phyloP scores from a whole-genome alignment of 2,797 vertebrate species.

The Phrynocephalus guinanensis region DNA sequence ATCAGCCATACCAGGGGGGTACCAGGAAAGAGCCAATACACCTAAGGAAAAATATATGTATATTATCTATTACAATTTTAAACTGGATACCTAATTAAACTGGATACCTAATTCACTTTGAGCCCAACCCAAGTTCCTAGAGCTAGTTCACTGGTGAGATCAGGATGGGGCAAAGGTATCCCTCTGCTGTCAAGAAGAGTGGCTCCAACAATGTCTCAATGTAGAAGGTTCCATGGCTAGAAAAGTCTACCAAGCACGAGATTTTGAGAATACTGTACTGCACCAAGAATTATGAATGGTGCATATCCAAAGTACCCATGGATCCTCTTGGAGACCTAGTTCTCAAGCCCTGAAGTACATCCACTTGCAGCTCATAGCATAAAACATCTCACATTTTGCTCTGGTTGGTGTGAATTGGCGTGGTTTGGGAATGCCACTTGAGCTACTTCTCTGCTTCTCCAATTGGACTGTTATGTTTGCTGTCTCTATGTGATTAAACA shows the following conservation, averaged over 20 bases:
- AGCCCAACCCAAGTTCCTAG: not conserved
- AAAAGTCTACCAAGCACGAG: not conserved
- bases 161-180: not conserved
- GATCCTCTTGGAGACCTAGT: too few species aligned
- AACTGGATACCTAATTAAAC: not conserved
- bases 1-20: constrained; percentile 88
- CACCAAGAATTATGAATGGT: too few species aligned
- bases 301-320: too few species aligned
- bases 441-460: not conserved
- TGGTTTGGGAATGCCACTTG: not conserved
- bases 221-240: not conserved
- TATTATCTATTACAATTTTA: constrained; percentile 15
- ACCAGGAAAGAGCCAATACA: constrained; percentile 95
- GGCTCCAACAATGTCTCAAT: not conserved
- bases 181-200: not conserved
- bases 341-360: too few species aligned
- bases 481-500: not conserved
- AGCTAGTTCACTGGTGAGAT: not conserved
- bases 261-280: too few species aligned
- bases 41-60: constrained; percentile 78
- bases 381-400: not conserved
- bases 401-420: not conserved
- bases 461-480: not conserved
- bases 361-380: not conserved
- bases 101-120: too few species aligned